phyloP scores from a whole-genome alignment of 30 jellyfish, hydroid and myxozoan genomes.

The Morbakka virulenta region DNA sequence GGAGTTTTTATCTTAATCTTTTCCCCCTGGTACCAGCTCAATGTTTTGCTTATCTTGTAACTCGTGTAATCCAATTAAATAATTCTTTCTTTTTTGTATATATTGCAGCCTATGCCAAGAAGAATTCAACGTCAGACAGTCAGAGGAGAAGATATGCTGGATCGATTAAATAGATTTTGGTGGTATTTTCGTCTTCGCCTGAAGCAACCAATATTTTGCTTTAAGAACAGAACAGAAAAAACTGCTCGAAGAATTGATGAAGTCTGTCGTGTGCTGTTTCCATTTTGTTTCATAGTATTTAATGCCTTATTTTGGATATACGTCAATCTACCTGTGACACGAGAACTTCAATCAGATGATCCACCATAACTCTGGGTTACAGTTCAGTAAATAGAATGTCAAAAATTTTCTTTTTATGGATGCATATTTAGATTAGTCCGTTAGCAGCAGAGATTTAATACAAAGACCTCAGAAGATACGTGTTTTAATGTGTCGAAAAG shows the following conservation, averaged over 20 bases:
- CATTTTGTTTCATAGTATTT: slow-evolving; percentile 38
- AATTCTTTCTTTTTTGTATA: no score
- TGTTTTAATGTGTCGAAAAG: no score
- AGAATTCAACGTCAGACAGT: background rate
- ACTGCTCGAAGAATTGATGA: slow-evolving; percentile 54
- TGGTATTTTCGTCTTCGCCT: background rate
- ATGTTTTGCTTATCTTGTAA: no score
- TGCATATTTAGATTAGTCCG: no score
- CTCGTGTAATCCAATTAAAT: no score
- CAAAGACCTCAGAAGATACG: no score
- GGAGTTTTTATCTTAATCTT: no score
- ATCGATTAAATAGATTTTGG: background rate
- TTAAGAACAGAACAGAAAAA: background rate
- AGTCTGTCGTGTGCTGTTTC: slow-evolving; percentile 42
- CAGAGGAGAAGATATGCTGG: background rate
- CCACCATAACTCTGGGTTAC: no score
- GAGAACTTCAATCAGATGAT: background rate
- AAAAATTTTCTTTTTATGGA: no score
- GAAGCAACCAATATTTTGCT: background rate
- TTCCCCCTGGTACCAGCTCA: no score
- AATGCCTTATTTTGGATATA: slow-evolving; percentile 44
- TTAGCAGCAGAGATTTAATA: no score
- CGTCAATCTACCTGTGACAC: slow-evolving; percentile 7
- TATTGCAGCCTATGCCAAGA: background rate
- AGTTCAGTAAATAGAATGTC: no score